Conservation (phyloP, 2,797 vertebrate species). For the Sarcophilus harrisii region DNA sequence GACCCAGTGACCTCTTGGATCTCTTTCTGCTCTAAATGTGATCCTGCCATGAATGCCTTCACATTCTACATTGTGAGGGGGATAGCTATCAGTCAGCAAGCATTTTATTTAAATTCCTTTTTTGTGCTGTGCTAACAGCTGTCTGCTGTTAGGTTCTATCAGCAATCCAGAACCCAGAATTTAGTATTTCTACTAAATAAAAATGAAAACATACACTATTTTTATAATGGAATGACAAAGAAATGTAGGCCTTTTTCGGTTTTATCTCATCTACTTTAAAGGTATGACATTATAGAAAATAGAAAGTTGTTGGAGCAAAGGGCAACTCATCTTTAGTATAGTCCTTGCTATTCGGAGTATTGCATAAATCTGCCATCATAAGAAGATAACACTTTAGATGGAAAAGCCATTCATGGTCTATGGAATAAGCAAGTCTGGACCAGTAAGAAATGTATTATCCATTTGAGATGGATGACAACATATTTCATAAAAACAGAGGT, state of each 20-base stretch:
- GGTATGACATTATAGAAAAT: constrained; percentile 2
- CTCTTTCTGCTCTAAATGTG: neutral
- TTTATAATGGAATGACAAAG: neutral
- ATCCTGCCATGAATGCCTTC: neutral
- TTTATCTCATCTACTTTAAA: neutral
- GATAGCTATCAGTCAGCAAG: neutral
- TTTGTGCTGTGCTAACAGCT: neutral
- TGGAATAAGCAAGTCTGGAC: neutral
- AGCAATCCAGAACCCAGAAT: neutral
- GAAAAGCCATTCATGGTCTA: neutral
- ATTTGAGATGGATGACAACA: neutral
- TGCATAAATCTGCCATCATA: neutral
- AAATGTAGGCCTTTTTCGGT: neutral
- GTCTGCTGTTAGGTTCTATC: neutral
- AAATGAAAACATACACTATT: neutral
- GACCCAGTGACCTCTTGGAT: neutral
- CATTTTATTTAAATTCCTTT: neutral
- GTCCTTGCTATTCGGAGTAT: neutral
- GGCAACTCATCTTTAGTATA: neutral
- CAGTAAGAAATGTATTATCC: neutral
- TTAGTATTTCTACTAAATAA: neutral
- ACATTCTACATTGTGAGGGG: neutral
- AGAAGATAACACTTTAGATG: constrained; percentile 8
- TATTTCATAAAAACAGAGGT: neutral
- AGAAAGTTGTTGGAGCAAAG: neutral